Conservation (phyloP, 1,140 invertebrate species). For the Hycleus cichorii region DNA sequence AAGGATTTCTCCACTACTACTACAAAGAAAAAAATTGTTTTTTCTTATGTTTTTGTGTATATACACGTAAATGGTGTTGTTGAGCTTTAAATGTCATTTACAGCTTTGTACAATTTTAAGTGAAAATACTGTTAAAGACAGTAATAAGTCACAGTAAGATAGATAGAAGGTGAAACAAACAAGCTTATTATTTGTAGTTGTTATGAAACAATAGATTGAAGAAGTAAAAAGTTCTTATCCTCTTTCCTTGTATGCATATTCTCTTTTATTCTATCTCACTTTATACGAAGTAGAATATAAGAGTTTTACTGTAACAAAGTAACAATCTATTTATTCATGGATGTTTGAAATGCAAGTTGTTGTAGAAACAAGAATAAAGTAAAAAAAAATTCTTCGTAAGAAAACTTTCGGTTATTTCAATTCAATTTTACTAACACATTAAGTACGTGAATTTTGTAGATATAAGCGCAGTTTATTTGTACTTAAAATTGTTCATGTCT, state of each 20-base stretch:
- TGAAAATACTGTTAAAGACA: conserved; percentile 1
- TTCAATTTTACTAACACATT: conserved; percentile 10
- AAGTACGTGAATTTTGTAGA: conserved; percentile 14
- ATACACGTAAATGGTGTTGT: not conserved
- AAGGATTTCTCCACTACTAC: no score
- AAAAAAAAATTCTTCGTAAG: not conserved
- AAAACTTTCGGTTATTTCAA: conserved; percentile 9
- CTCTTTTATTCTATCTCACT: no score
- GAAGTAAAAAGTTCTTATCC: conserved; percentile 6
- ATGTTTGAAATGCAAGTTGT: not conserved
- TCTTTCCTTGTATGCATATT: no score
- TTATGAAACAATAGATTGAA: conserved; percentile 1
- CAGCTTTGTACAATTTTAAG: conserved; percentile 4
- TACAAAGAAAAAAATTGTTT: no score
- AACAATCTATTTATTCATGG: conserved; percentile 13
- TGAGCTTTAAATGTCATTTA: conserved; percentile 1
- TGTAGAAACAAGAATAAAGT: not conserved
- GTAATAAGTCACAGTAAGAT: no score
- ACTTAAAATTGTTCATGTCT: no score
- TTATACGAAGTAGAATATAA: not conserved
- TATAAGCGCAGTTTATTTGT: not conserved
- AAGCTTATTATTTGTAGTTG: conserved; percentile 11
- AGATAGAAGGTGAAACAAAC: conserved; percentile 7
- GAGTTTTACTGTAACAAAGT: conserved; percentile 10
- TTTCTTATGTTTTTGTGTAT: no score